Evolutionary conservation across 2,888 invertebrate genomes (phyloP).

Genomic region (Polyommatus icarus): DNA sequence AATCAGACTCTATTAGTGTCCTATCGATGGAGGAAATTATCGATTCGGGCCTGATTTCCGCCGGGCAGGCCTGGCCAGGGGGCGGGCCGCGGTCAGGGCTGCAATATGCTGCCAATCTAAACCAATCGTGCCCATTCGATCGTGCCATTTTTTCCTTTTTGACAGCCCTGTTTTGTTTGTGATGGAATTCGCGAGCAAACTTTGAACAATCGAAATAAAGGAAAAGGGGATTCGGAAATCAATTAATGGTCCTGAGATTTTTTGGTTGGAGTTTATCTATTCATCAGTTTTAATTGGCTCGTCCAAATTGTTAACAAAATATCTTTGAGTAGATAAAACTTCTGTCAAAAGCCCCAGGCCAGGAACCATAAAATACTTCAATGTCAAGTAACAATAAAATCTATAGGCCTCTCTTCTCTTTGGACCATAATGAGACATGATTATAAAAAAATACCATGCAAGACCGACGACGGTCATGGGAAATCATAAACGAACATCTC

Average conservation of each 20-base stretch:
- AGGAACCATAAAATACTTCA: too few species aligned
- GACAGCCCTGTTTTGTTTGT: constrained; percentile 29
- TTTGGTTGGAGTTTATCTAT: not conserved
- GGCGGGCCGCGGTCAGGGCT: constrained; percentile 63
- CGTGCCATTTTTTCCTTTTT: constrained; percentile 37
- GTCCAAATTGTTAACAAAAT: too few species aligned
- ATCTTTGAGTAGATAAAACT: too few species aligned
- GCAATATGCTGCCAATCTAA: constrained; percentile 47
- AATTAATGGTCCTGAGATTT: not conserved
- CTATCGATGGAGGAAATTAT: constrained; percentile 66
- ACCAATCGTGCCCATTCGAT: constrained; percentile 44
- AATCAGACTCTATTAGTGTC: constrained; percentile 67
- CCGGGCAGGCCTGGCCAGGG: constrained; percentile 54
- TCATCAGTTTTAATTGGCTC: not conserved
- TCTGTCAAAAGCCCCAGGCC: too few species aligned
- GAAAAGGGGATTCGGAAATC: not conserved
- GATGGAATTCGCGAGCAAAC: not conserved
- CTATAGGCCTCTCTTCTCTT: too few species aligned
- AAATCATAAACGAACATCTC: too few species aligned
- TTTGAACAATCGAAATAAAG: not conserved
- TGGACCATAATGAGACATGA: too few species aligned
- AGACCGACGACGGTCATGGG: too few species aligned
- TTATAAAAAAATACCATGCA: too few species aligned
- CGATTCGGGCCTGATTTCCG: constrained; percentile 76
- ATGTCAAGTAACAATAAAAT: too few species aligned